Conservation (phyloP, 2,888 invertebrate species). For the Catocala sponsa region DNA sequence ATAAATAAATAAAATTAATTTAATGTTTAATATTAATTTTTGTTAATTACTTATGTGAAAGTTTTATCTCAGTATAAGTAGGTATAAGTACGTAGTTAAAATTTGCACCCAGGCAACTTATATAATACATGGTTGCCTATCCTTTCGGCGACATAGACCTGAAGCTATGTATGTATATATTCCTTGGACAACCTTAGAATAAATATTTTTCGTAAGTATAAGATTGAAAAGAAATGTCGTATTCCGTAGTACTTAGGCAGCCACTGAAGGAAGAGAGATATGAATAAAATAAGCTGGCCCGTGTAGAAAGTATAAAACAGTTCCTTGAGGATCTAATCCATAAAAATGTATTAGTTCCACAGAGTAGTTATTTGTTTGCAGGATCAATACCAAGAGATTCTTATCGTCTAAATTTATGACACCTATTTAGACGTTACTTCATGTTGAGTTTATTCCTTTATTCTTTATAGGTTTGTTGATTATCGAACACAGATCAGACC, state of each 20-base stretch:
- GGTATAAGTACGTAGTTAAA: no score
- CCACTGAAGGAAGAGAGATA: neutral
- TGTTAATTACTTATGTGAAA: no score
- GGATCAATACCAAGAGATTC: slow-evolving; percentile 23
- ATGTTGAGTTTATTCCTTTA: slow-evolving; percentile 23
- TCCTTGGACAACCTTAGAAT: no score
- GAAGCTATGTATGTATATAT: no score
- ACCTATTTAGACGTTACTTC: slow-evolving; percentile 18
- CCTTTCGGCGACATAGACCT: no score
- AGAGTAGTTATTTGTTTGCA: neutral
- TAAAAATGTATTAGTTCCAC: neutral
- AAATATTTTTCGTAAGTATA: no score
- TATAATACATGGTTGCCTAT: no score
- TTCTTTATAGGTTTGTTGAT: slow-evolving; percentile 8
- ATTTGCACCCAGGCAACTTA: no score
- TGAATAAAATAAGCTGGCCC: neutral
- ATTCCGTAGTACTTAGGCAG: neutral
- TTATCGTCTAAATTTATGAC: slow-evolving; percentile 35
- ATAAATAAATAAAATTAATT: no score
- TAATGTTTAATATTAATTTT: no score
- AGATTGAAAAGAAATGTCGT: no score
- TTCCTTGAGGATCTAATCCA: neutral
- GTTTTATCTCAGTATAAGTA: no score
- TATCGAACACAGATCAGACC: neutral
- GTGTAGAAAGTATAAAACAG: neutral